Evolutionary conservation across 2,797 vertebrate genomes (phyloP).

Genomic region (Adelosebastes latens): DNA sequence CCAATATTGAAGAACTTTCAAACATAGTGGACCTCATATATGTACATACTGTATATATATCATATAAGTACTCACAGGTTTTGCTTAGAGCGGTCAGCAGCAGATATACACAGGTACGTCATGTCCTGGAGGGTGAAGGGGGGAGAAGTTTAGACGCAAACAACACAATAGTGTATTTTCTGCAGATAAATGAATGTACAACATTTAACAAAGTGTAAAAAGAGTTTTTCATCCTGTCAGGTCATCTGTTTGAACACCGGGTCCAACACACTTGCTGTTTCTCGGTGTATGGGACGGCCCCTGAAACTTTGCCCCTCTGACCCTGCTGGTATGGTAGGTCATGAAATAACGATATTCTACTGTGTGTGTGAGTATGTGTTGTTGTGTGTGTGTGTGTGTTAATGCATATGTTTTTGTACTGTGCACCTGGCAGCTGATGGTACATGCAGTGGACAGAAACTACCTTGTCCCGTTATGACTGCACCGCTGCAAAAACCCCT

Average conservation of each 20-base stretch:
- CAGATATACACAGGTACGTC: constrained; percentile 94
- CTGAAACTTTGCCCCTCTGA: constrained; percentile 40
- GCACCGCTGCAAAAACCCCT: constrained; percentile 65
- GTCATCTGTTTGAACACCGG: constrained; percentile 23
- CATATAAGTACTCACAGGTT: constrained; percentile 89
- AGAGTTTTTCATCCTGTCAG: not conserved
- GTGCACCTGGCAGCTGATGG: constrained; percentile 80
- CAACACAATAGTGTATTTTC: not conserved
- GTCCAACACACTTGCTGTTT: constrained; percentile 54
- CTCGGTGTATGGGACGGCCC: not conserved
- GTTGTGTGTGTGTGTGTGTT: not conserved
- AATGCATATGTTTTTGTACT: not conserved
- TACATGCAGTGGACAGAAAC: constrained; percentile 72
- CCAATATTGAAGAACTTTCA: not conserved
- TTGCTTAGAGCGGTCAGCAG: constrained; percentile 92
- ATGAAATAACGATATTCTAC: constrained; percentile 6
- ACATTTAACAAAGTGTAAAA: not conserved
- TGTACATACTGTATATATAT: not conserved
- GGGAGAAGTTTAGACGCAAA: not conserved
- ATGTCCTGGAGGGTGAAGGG: constrained; percentile 82
- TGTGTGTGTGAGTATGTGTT: not conserved
- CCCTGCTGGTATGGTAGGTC: constrained; percentile 24
- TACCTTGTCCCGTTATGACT: constrained; percentile 73
- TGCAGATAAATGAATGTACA: not conserved
- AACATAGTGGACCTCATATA: not conserved